These are phyloP conservation scores for Sitobion miscanthi DNA, from an alignment of 1,140 invertebrate species.

Conservation along the genomic window DNA sequence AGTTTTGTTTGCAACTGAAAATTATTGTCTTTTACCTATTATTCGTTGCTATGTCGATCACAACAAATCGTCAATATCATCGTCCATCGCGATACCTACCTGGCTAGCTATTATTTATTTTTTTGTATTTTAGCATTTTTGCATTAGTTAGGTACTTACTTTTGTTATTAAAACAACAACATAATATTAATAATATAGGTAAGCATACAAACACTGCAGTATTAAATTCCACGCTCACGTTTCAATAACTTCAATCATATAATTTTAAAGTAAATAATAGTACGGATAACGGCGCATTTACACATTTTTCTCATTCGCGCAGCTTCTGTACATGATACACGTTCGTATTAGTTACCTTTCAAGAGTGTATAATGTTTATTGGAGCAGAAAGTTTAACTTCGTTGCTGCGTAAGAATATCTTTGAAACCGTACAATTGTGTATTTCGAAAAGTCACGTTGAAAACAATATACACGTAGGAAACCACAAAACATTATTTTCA, in stretches of 20 bases:
- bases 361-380: background rate
- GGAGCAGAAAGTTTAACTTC: background rate
- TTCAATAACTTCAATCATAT: background rate
- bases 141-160: background rate
- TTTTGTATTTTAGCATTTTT: background rate
- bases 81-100: no score
- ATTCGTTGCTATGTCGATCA: no score
- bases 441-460: conserved; percentile 6
- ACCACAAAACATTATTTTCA: background rate
- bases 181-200: background rate
- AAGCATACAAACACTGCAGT: background rate
- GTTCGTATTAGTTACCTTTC: background rate
- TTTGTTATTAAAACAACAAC: background rate
- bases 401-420: background rate
- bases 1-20: background rate
- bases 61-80: background rate
- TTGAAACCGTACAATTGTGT: background rate
- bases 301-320: background rate
- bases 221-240: background rate
- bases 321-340: background rate
- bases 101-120: background rate
- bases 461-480: background rate
- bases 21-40: background rate
- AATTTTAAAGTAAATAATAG: background rate
- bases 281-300: background rate